phyloP scores from a whole-genome alignment of 2,113 vertebrate species.

The Litocranius walleri region DNA sequence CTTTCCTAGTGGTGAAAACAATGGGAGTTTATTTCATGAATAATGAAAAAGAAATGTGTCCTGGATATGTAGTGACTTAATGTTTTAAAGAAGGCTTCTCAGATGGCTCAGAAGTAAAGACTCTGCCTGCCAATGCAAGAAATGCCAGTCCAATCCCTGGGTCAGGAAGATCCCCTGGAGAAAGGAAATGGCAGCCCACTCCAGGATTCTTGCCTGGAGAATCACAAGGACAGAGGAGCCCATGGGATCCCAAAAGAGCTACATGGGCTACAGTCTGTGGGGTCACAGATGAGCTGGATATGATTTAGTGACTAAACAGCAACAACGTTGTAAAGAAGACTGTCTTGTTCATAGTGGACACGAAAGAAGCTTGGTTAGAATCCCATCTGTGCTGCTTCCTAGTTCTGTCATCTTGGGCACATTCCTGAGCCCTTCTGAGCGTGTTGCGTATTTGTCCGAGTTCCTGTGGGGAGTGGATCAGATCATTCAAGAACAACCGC shows the following conservation, averaged over 20 bases:
- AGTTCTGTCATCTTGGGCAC: not conserved
- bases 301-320: not conserved
- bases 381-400: not conserved
- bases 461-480: not conserved
- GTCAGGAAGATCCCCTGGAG: not conserved
- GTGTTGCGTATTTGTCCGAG: not conserved
- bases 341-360: fast-evolving
- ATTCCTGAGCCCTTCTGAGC: not conserved
- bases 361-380: not conserved
- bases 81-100: not conserved
- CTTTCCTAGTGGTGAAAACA: not conserved
- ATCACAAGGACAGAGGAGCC: not conserved
- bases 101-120: not conserved
- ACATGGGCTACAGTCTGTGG: not conserved
- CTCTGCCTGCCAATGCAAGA: not conserved
- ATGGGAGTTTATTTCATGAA: not conserved
- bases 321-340: not conserved
- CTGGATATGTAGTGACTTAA: not conserved
- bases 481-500: fast-evolving
- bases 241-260: not conserved
- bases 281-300: not conserved
- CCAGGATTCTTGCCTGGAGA: not conserved
- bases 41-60: not conserved
- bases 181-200: not conserved
- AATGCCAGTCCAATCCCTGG: not conserved